Base-by-base conservation (phyloP, 2,888 invertebrate genomes). In the Andrena bicolor region DNA sequence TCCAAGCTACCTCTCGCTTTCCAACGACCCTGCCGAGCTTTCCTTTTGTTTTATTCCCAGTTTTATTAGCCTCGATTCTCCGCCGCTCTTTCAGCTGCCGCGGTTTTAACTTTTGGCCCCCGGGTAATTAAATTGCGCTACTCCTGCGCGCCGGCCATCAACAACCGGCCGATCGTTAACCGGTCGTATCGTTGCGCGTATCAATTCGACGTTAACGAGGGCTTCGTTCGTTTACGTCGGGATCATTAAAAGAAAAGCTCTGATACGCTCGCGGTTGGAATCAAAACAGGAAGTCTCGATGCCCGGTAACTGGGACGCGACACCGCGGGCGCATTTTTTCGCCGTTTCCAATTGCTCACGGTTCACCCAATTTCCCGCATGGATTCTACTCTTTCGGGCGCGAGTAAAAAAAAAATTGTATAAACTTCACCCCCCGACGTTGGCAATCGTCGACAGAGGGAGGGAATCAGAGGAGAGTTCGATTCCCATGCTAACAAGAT, bases 51-150 rank as follows among this genome's bases (percentile, higher is more conserved):
- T 23, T 7, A 35, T 7, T 16, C 13, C 2, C 30, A 16, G 5
- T 7, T 48, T 41, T 32, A 26, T 58, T 13, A 4, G 0, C 20
- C 2, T 0, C 20, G 5, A 16, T 30, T 16, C 51, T 26, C 28
- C 16, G 5, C 4, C 5, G 1, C 8, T 1, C 16, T 28, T 48
- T 30, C 41, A 61, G 68, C 20, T 1, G 23, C 4, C 20, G 56
- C 20, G 30, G 28, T 65, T 74, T 58, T 5, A 16, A 32, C 61
- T 68, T 70, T 80, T 75, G 28, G 16, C 23, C 70, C 70, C 51
- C 65, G 23, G 68, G 41, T 76, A 76, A 86, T 86, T 78, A 79
- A 75, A 63, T 48, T 63, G 48, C 73, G 78, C 71, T 64, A 70
- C 68, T 32, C 64, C n/a, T 10, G 30, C 65, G 61, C 69, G 35